Conservation (phyloP, 2,797 vertebrate genomes). For the Cynodonichthys magdalenae region DNA sequence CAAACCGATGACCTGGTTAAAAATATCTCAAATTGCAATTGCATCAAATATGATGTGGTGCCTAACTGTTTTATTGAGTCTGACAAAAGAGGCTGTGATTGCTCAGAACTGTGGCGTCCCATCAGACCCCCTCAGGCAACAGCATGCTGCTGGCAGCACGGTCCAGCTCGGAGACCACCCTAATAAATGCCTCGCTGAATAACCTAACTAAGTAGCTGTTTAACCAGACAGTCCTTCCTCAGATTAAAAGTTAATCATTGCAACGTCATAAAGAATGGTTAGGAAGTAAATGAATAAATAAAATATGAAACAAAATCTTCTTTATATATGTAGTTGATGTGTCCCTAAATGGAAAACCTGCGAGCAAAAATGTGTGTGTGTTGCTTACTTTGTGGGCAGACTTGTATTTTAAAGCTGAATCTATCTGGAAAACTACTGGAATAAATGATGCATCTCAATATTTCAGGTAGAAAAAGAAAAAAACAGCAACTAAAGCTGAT, state of each 20-base stretch:
- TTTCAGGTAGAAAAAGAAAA: too few relatives aligned
- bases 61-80: slow-evolving; percentile 30
- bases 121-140: slow-evolving; percentile 52
- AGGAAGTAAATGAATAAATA: too few relatives aligned
- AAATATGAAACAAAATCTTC: too few relatives aligned
- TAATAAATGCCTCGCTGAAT: slow-evolving; percentile 68
- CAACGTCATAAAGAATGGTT: too few relatives aligned
- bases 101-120: slow-evolving; percentile 49
- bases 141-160: slow-evolving; percentile 58
- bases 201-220: slow-evolving; percentile 68
- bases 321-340: too few relatives aligned
- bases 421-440: too few relatives aligned
- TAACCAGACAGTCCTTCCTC: slow-evolving; percentile 61
- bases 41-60: slow-evolving; percentile 22
- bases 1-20: slow-evolving; percentile 8
- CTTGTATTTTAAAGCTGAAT: too few relatives aligned
- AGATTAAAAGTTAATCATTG: slow-evolving; percentile 37
- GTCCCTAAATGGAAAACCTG: too few relatives aligned
- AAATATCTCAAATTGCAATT: slow-evolving; percentile 30
- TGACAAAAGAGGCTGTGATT: slow-evolving; percentile 38
- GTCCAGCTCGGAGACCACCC: slow-evolving; percentile 52
- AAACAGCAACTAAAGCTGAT: too few relatives aligned
- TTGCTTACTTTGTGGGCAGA: too few relatives aligned
- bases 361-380: too few relatives aligned
- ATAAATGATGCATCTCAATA: too few relatives aligned